Base-by-base conservation (phyloP, 2,888 invertebrate genomes). In the Ichneumoninae sp. region DNA sequence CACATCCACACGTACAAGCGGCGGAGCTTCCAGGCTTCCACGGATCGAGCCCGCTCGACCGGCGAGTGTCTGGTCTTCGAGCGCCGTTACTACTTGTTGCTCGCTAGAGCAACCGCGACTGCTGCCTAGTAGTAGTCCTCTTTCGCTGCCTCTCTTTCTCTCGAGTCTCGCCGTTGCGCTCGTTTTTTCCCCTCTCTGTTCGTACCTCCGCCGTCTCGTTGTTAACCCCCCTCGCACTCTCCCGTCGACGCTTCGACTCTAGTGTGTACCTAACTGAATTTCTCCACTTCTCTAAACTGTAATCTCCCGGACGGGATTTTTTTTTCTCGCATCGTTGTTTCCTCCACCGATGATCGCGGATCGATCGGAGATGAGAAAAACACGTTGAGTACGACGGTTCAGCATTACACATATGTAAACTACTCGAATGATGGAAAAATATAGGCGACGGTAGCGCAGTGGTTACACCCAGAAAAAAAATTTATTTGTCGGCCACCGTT, bases 21-120 rank as follows among this genome's bases (percentile, higher is more conserved):
- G 77, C 30, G 71, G 69, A 80, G 79, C 81, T 80, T 76, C 72
- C 74, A 68, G 70, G 80, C 82, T 80, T 82, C 36, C 78, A 75
- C 80, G 77, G 80, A 81, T 77, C 82, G 80, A 83, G 80, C 62
- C 71, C 75, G 57, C 44, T 57, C 79, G 36, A 68, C 75, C 83
- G 82, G 72, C 80, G 82, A 82, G 84, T 82, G 84, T 88, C 88
- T 84, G 86, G 89, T 89, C 89, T 92, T 89, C 89, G 89, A 90
- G 90, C 90, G 89, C 89, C 89, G 89, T 91, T 91, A 91, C 92
- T 92, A 92, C 92, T 92, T 92, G 92, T 92, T 92, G 92, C 92
- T 90, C 90, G 87, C 83, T 86, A 83, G 83, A 79, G 82, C 82
- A 80, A 77, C 76, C 77, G 54, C 81, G 26, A 75, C 71, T 76